phyloP scores from a whole-genome alignment of 2,113 vertebrate genomes.

The Toxostoma redivivum region DNA sequence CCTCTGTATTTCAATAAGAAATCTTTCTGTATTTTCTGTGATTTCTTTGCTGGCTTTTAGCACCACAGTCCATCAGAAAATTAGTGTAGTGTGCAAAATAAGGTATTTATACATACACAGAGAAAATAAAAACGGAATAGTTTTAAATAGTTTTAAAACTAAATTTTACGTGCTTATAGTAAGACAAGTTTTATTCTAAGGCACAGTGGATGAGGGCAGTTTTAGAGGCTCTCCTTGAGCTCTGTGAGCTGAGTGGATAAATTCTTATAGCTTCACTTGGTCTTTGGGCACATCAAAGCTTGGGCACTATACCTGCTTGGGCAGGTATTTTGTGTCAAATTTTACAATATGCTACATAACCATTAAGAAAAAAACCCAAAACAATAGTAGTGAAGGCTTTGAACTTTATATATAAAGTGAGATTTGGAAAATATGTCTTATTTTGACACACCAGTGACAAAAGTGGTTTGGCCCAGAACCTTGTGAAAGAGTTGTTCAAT shows the following conservation, averaged over 20 bases:
- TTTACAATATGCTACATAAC: accelerated
- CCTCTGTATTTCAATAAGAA: background rate
- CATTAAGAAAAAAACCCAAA: background rate
- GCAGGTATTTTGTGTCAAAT: background rate
- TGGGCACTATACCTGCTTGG: background rate
- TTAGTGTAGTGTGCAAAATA: background rate
- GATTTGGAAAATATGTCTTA: background rate
- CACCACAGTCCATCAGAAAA: background rate
- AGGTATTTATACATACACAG: background rate
- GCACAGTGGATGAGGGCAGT: background rate
- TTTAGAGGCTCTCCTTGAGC: background rate
- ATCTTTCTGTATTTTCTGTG: background rate
- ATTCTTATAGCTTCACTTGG: background rate
- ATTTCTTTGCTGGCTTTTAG: background rate
- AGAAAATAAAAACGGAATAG: background rate
- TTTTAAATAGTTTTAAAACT: background rate
- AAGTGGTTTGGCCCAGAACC: background rate
- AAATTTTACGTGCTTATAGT: background rate
- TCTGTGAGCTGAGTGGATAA: background rate
- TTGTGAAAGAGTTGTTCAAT: background rate
- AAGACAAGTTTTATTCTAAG: background rate
- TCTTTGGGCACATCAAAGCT: background rate
- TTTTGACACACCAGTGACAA: background rate
- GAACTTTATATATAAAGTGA: background rate
- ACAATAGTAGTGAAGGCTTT: background rate